phyloP scores from a whole-genome alignment of 2,113 vertebrate genomes.

The Otus sunia region DNA sequence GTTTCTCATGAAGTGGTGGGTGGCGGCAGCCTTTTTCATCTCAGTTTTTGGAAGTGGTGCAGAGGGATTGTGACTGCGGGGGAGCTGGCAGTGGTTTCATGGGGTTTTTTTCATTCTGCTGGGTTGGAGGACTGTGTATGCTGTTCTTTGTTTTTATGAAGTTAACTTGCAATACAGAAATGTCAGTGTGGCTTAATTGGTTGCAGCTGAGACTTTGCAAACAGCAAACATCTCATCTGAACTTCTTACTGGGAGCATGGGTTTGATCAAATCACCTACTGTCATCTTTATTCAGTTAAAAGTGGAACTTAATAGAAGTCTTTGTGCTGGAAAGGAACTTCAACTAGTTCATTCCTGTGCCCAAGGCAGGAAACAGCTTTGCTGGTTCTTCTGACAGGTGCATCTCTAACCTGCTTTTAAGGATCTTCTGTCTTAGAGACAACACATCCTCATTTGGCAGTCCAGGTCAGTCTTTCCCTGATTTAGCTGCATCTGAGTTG shows the following conservation, averaged over 20 bases:
- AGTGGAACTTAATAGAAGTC: neutral
- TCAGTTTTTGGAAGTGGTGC: slow-evolving; percentile 31
- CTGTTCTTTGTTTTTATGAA: slow-evolving; percentile 41
- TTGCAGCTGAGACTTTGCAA: slow-evolving; percentile 47
- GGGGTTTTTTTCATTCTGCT: neutral
- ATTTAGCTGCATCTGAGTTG: neutral
- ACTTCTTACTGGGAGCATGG: neutral
- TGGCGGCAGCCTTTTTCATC: slow-evolving; percentile 19
- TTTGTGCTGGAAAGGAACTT: neutral
- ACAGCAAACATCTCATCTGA: slow-evolving; percentile 7
- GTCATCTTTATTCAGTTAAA: slow-evolving; percentile 37
- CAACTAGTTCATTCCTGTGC: neutral
- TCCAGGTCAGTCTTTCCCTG: neutral
- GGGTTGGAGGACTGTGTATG: neutral
- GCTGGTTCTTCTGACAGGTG: neutral
- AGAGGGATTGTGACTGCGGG: neutral
- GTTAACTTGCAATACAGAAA: slow-evolving; percentile 31
- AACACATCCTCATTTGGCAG: rapidly evolving
- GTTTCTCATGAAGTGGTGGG: neutral
- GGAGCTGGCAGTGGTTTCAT: slow-evolving; percentile 18
- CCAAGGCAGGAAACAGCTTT: neutral
- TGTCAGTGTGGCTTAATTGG: slow-evolving; percentile 37
- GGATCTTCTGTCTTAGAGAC: neutral
- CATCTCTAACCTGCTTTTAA: neutral
- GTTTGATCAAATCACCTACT: slow-evolving; percentile 42